A percentile compares a stretch with the other conserved stretches of the same genome.
These are phyloP conservation scores for Liparis tanakae DNA, from an alignment of 2,797 vertebrate species.

Conservation along the genomic window DNA sequence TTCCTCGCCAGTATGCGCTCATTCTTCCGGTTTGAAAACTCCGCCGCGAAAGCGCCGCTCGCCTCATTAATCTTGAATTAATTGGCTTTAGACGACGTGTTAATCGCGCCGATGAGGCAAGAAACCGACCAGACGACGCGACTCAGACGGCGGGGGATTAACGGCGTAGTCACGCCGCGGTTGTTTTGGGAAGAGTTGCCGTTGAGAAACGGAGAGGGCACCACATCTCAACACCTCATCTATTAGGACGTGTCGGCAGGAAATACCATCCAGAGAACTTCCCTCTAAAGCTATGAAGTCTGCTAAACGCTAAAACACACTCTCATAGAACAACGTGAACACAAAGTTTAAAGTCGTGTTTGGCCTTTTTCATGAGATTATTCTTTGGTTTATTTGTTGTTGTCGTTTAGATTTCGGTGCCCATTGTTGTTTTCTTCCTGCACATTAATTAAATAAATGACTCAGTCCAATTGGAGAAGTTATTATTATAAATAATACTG, in stretches of 20 bases:
- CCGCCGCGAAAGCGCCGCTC: constrained; percentile 12
- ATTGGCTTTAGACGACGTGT: constrained; percentile 44
- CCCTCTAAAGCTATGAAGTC: constrained; percentile 18
- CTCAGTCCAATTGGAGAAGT: background rate
- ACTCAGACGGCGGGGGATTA: constrained; percentile 55
- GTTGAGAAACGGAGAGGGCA: constrained; percentile 39
- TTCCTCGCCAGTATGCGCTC: background rate
- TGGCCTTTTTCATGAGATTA: background rate
- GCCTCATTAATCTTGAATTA: constrained; percentile 43
- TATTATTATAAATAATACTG: too few species aligned
- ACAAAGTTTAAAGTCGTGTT: background rate
- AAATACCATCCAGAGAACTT: constrained; percentile 43
- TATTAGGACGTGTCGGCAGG: constrained; percentile 42
- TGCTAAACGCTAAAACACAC: background rate
- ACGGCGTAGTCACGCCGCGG: constrained; percentile 10
- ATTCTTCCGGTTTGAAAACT: constrained; percentile 19
- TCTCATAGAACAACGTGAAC: background rate
- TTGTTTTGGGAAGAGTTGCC: constrained; percentile 25
- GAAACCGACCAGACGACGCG: constrained; percentile 48
- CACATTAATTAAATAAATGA: background rate
- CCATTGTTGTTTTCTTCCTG: background rate
- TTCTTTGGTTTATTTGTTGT: background rate
- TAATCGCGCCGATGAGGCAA: constrained; percentile 43
- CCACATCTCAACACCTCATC: constrained; percentile 60
- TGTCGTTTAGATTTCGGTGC: background rate